phyloP scores from a whole-genome alignment of 2,888 invertebrate species.

The Euplexia lucipara region DNA sequence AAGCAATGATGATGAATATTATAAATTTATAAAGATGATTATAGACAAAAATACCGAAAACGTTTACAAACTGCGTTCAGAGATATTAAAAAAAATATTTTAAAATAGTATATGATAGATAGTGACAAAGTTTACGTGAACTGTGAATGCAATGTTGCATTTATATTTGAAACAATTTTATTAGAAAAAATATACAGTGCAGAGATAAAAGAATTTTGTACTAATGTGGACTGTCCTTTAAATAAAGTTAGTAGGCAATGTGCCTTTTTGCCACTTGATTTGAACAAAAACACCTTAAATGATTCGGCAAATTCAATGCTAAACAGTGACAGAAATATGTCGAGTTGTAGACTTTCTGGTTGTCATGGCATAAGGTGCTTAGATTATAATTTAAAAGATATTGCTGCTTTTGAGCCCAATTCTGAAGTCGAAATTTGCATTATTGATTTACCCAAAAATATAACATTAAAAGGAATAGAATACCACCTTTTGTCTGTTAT shows the following conservation, averaged over 20 bases:
- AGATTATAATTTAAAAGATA: slow-evolving; percentile 38
- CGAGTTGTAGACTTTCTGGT: slow-evolving; percentile 14
- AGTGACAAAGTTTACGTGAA: slow-evolving; percentile 37
- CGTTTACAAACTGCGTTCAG: slow-evolving; percentile 25
- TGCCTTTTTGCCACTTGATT: slow-evolving; percentile 17
- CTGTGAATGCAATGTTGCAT: slow-evolving; percentile 45
- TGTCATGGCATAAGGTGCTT: slow-evolving; percentile 28
- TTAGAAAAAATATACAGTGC: slow-evolving; percentile 37
- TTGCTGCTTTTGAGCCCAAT: slow-evolving; percentile 33
- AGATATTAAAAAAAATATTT: slow-evolving; percentile 30
- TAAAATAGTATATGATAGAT: neutral
- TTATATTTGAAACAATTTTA: slow-evolving; percentile 45
- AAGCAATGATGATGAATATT: slow-evolving; percentile 16
- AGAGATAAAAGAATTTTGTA: slow-evolving; percentile 14
- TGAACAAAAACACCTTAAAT: slow-evolving; percentile 14
- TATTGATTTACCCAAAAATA: slow-evolving; percentile 36
- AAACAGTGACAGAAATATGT: slow-evolving; percentile 4
- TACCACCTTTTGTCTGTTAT: slow-evolving; percentile 6
- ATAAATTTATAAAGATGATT: slow-evolving; percentile 23
- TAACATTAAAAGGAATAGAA: slow-evolving; percentile 29
- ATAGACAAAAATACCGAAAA: slow-evolving; percentile 29
- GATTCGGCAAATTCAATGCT: neutral
- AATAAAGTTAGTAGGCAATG: slow-evolving; percentile 13
- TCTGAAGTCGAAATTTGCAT: slow-evolving; percentile 39
- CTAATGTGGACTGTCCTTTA: slow-evolving; percentile 6